These are phyloP conservation scores for Ceryle rudis DNA, from an alignment of 2,797 vertebrate genomes.

Conservation along the genomic window DNA sequence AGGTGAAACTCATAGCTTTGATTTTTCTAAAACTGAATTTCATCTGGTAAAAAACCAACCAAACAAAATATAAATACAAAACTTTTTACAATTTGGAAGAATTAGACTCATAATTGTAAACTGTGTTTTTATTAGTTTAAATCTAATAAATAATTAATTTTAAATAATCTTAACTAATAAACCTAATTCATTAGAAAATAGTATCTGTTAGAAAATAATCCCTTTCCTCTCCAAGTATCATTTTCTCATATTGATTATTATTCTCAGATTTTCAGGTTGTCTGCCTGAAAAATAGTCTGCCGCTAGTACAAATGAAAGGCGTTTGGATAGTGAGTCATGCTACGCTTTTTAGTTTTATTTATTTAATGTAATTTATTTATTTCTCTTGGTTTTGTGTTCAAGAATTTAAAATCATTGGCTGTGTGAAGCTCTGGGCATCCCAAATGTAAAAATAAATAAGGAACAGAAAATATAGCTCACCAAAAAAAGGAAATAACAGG, in stretches of 20 bases:
- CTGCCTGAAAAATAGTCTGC: constrained; percentile 27
- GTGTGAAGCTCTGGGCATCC: not conserved
- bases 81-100: not conserved
- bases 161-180: not conserved
- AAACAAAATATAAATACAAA: not conserved
- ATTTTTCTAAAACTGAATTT: constrained; percentile 6
- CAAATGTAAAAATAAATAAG: not conserved
- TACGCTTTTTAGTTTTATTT: not conserved
- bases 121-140: not conserved
- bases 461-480: not conserved
- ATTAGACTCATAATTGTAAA: not conserved
- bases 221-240: not conserved
- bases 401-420: not conserved
- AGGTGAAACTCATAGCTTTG: constrained; percentile 12
- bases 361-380: not conserved
- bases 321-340: not conserved
- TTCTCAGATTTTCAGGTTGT: constrained; percentile 8
- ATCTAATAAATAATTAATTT: not conserved
- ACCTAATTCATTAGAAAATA: not conserved
- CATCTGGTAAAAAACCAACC: not conserved
- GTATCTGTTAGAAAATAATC: not conserved
- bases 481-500: not conserved
- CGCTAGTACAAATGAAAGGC: not conserved
- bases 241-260: constrained; percentile 43
- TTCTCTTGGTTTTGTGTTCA: not conserved